These are phyloP conservation scores for Leucopsar rothschildi DNA, from an alignment of 2,113 vertebrate species.

Conservation along the genomic window DNA sequence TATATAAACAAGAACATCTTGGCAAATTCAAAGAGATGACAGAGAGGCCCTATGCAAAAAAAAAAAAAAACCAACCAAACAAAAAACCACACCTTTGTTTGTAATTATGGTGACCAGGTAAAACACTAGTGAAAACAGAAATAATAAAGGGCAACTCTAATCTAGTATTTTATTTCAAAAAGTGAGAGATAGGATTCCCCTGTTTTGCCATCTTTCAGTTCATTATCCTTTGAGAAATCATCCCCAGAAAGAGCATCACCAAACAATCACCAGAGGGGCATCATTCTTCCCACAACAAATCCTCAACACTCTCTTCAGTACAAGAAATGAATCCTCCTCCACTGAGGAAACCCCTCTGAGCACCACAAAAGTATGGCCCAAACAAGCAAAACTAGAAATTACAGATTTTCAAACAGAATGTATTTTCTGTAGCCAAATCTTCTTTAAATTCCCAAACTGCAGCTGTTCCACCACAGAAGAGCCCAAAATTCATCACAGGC, in stretches of 20 bases:
- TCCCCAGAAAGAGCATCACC: not conserved
- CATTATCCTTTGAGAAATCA: not conserved
- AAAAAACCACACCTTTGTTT: not conserved
- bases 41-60: not conserved
- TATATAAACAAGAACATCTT: not conserved
- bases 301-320: not conserved
- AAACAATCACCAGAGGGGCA: not conserved
- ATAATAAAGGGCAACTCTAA: not conserved
- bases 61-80: too few species aligned
- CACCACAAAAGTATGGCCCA: not conserved
- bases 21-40: not conserved
- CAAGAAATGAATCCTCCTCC: not conserved
- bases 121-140: not conserved
- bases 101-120: not conserved
- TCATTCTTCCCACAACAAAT: not conserved
- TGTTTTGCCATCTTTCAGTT: not conserved
- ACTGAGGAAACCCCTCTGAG: not conserved
- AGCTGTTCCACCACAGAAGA: not conserved
- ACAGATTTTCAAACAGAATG: not conserved
- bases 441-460: not conserved
- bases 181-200: not conserved
- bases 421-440: not conserved
- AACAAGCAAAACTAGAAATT: not conserved
- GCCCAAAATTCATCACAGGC: not conserved
- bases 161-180: not conserved